A percentile compares a stretch with the other conserved stretches of the same genome.
phyloP scores from a whole-genome alignment of 2,797 vertebrate genomes.

The Phalanger gymnotis region DNA sequence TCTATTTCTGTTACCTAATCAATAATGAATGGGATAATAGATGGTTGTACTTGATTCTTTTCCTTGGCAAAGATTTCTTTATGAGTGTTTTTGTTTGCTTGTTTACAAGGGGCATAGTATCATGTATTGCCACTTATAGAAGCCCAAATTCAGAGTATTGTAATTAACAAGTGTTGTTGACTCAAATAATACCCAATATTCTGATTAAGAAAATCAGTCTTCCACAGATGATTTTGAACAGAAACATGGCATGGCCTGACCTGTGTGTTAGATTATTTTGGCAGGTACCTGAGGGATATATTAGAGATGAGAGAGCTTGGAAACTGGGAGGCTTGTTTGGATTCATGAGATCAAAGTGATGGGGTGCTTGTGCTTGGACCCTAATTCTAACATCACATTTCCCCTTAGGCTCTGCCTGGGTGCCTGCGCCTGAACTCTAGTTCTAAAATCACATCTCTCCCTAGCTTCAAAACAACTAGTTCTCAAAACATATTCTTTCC shows the following conservation, averaged over 20 bases:
- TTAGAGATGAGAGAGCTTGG: background rate
- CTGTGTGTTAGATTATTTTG: background rate
- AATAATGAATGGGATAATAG: background rate
- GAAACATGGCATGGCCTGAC: background rate
- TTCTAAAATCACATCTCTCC: no score
- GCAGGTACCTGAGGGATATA: background rate
- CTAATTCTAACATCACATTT: no score
- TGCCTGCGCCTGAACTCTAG: no score
- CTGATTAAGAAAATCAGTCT: background rate
- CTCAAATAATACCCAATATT: background rate
- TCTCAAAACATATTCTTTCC: no score
- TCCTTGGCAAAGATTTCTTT: background rate
- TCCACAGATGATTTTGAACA: background rate
- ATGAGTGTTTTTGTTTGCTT: background rate
- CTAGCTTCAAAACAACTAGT: no score
- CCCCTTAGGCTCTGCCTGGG: no score
- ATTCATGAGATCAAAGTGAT: background rate
- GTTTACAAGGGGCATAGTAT: background rate
- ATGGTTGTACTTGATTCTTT: background rate
- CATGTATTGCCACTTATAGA: background rate
- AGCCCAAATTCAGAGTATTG: background rate
- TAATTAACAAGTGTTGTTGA: background rate
- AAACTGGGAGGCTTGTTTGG: background rate
- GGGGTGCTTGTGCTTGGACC: no score
- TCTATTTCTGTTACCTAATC: background rate